These are phyloP conservation scores for Morus bassanus DNA, from an alignment of 2,797 vertebrate species.

Conservation along the genomic window DNA sequence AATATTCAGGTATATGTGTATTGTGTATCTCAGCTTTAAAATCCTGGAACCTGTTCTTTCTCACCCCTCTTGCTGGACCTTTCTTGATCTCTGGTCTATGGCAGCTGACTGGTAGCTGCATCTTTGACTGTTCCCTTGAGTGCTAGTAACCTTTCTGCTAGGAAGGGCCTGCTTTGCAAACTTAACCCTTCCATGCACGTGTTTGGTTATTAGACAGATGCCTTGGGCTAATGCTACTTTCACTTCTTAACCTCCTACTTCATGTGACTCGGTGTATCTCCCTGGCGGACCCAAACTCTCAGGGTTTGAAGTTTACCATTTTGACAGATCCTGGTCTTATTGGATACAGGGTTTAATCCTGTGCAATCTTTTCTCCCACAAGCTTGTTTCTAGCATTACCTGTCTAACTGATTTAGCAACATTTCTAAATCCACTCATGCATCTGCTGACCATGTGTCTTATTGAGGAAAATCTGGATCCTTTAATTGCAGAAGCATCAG, in stretches of 20 bases:
- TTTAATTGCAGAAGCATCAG: not conserved
- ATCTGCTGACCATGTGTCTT: not conserved
- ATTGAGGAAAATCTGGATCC: not conserved
- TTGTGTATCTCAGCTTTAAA: not conserved
- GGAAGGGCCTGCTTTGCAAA: not conserved
- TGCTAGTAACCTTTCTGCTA: not conserved
- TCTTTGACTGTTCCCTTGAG: not conserved
- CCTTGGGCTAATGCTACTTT: not conserved
- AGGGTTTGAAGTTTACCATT: not conserved
- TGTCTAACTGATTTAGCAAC: not conserved
- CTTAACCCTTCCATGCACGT: not conserved
- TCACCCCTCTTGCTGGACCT: not conserved
- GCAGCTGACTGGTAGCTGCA: not conserved
- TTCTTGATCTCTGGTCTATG: not conserved
- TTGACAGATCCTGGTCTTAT: not conserved
- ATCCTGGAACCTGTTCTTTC: not conserved
- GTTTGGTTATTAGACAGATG: not conserved
- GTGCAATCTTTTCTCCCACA: accelerated
- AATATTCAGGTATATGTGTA: not conserved
- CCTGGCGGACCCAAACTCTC: not conserved
- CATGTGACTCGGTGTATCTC: not conserved
- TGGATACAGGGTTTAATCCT: not conserved
- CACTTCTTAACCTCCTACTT: not conserved
- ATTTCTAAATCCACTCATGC: not conserved
- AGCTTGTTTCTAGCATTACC: not conserved